These are phyloP conservation scores for Ommatoiulus sabulosus DNA, from an alignment of 2,888 invertebrate genomes.

Conservation along the genomic window DNA sequence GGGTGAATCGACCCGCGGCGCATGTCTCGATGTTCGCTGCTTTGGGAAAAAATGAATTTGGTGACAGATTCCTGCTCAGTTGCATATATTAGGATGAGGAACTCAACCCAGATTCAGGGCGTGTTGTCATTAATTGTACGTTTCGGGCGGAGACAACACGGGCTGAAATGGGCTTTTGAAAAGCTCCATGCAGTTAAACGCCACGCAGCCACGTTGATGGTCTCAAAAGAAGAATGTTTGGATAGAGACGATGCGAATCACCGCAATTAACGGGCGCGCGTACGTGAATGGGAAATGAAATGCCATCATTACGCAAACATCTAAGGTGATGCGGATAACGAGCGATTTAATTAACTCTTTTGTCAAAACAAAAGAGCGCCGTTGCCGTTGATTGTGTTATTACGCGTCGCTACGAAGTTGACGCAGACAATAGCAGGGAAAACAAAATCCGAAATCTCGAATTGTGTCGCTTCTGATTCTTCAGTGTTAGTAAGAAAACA, in stretches of 20 bases:
- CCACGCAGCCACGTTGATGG: not conserved
- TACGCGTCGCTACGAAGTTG: not conserved
- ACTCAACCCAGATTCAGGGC: not conserved
- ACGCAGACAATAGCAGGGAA: not conserved
- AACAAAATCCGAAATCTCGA: not conserved
- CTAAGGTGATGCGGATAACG: conserved; percentile 7
- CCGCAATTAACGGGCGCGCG: not conserved
- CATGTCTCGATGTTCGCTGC: too few species aligned
- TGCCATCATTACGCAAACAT: not conserved
- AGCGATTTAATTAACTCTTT: conserved; percentile 37
- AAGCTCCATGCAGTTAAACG: not conserved
- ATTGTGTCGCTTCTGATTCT: not conserved
- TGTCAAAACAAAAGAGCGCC: conserved; percentile 25
- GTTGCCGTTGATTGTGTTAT: not conserved
- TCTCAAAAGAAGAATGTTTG: not conserved
- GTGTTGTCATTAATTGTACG: conserved; percentile 20
- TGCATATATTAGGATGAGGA: not conserved
- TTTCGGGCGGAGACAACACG: not conserved
- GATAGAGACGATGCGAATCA: not conserved
- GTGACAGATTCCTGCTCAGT: too few species aligned
- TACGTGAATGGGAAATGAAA: not conserved
- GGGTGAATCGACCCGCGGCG: too few species aligned
- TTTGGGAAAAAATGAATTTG: too few species aligned
- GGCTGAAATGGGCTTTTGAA: not conserved
- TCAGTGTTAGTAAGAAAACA: too few species aligned